These are phyloP conservation scores for Steinernema khuongi DNA, from an alignment of 1,140 invertebrate genomes.

Conservation along the genomic window DNA sequence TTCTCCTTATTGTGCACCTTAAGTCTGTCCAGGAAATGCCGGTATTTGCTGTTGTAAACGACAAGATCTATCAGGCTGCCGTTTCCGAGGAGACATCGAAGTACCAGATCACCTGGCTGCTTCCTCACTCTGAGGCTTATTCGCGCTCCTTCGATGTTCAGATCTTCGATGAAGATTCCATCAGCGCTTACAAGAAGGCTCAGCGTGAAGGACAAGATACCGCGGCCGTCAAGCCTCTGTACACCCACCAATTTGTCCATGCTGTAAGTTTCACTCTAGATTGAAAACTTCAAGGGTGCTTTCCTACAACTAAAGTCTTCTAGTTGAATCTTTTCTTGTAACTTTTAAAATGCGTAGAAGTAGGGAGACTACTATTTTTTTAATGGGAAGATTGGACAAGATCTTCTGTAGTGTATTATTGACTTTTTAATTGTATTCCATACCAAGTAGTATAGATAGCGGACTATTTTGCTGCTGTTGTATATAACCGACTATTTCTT, in stretches of 20 bases:
- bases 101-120: slow-evolving; percentile 51
- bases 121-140: slow-evolving; percentile 42
- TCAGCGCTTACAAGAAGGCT: slow-evolving; percentile 45
- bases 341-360: too few species aligned
- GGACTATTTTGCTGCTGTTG: too few species aligned
- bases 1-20: too few species aligned
- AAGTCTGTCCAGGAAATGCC: slow-evolving; percentile 43
- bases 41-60: slow-evolving; percentile 49
- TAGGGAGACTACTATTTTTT: too few species aligned
- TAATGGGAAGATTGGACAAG: too few species aligned
- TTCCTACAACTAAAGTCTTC: neutral
- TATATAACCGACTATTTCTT: too few species aligned
- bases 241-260: slow-evolving; percentile 59
- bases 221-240: slow-evolving; percentile 57
- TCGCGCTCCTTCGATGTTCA: slow-evolving; percentile 52
- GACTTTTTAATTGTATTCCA: too few species aligned
- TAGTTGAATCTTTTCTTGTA: neutral
- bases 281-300: neutral
- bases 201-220: slow-evolving; percentile 59
- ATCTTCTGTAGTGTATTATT: too few species aligned
- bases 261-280: slow-evolving; percentile 49
- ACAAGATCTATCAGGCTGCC: slow-evolving; percentile 42
- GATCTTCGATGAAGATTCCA: slow-evolving; percentile 53
- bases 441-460: too few species aligned
- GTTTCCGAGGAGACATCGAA: slow-evolving; percentile 54